These are phyloP conservation scores for Gavia stellata DNA, from an alignment of 2,113 vertebrate genomes.

Conservation along the genomic window DNA sequence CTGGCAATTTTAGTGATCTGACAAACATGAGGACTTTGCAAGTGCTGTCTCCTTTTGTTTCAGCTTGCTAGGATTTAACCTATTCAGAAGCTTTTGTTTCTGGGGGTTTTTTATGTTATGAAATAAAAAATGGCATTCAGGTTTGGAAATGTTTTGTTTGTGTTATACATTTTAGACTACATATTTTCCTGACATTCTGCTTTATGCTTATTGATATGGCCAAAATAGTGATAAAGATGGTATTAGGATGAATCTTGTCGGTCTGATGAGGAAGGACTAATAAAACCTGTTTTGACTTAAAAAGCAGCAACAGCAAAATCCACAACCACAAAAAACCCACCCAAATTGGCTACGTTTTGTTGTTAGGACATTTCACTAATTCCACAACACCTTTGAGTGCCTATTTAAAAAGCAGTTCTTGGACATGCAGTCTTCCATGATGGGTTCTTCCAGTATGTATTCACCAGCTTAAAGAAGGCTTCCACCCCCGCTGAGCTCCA, in stretches of 20 bases:
- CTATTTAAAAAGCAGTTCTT: background rate
- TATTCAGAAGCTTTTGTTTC: background rate
- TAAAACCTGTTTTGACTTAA: background rate
- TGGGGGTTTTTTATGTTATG: background rate
- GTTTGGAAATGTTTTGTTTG: background rate
- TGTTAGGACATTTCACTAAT: background rate
- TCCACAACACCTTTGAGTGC: background rate
- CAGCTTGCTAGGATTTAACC: background rate
- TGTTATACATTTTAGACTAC: background rate
- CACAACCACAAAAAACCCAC: background rate
- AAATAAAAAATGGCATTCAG: background rate
- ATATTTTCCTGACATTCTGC: background rate
- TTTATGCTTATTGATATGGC: background rate
- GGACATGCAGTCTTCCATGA: background rate
- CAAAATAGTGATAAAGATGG: background rate
- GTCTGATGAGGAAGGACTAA: background rate
- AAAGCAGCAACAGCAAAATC: background rate
- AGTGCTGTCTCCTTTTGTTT: background rate
- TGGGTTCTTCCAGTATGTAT: background rate
- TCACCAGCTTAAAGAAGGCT: background rate
- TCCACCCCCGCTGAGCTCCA: background rate
- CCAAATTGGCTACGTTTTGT: background rate
- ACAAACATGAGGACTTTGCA: background rate
- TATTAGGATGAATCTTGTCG: fast-evolving
- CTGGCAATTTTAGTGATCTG: background rate